Conservation (phyloP, 2,888 invertebrate genomes). For the Zygaena filipendulae region DNA sequence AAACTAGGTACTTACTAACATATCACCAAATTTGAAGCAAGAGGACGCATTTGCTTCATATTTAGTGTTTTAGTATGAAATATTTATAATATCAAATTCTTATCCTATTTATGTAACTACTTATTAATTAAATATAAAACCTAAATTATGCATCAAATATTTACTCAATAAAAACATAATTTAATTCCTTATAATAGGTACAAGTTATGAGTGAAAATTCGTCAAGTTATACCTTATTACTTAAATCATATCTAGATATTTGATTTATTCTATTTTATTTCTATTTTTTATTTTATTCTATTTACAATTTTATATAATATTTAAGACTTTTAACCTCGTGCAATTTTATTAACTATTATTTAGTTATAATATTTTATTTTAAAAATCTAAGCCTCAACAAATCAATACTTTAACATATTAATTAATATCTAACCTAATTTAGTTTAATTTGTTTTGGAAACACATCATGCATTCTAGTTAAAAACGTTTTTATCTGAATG, state of each 20-base stretch:
- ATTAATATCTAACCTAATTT: background rate
- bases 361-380: conserved; percentile 8
- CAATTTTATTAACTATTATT: conserved; percentile 7
- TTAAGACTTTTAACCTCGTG: too few relatives aligned
- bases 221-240: conserved; percentile 25
- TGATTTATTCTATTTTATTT: too few relatives aligned
- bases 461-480: too few relatives aligned
- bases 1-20: too few relatives aligned
- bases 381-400: too few relatives aligned
- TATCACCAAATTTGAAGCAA: conserved; percentile 45
- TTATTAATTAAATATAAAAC: conserved; percentile 1
- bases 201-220: conserved; percentile 48
- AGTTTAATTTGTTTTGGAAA: too few relatives aligned
- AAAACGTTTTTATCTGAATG: too few relatives aligned
- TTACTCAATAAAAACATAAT: conserved; percentile 7
- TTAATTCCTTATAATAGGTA: too few relatives aligned
- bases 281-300: too few relatives aligned
- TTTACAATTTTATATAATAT: conserved; percentile 1
- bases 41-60: conserved; percentile 58
- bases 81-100: conserved; percentile 2
- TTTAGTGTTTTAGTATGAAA: conserved; percentile 19
- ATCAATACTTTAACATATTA: too few relatives aligned
- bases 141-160: conserved; percentile 1
- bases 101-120: background rate
- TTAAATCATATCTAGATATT: too few relatives aligned